phyloP scores from a whole-genome alignment of 2,113 vertebrate species.

The Orthonyx spaldingii region DNA sequence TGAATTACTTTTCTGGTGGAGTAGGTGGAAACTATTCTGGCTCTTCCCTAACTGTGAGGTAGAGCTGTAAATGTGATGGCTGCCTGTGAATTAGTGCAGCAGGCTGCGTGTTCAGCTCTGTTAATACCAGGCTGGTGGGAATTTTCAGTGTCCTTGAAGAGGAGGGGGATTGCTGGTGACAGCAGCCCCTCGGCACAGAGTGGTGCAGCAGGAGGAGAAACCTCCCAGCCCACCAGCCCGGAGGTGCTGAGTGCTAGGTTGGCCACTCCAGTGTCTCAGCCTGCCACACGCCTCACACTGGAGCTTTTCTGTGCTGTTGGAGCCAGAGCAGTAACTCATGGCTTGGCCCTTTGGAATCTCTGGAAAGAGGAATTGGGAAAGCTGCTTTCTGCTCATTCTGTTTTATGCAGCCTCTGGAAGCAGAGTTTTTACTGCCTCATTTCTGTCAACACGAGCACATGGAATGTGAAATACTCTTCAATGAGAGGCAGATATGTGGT shows the following conservation, averaged over 20 bases:
- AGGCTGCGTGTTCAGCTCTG: neutral
- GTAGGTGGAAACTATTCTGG: neutral
- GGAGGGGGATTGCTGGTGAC: neutral
- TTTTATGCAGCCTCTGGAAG: neutral
- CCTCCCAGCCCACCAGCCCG: neutral
- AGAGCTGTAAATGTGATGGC: neutral
- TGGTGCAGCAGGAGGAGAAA: neutral
- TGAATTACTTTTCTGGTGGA: neutral
- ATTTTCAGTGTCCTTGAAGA: neutral
- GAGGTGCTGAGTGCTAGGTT: neutral
- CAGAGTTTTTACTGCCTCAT: fast-evolving
- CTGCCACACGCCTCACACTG: neutral
- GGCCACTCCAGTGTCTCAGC: fast-evolving
- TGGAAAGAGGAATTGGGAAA: neutral
- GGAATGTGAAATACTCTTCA: neutral
- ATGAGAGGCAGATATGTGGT: neutral
- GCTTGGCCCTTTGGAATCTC: fast-evolving
- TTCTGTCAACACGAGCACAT: neutral
- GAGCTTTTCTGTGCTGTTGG: neutral
- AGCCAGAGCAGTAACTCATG: neutral
- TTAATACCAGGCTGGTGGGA: neutral
- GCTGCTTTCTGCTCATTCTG: neutral
- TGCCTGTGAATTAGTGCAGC: neutral
- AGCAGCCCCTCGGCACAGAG: neutral
- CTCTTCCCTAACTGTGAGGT: neutral